A percentile compares a stretch with the other conserved stretches of the same genome.
These are phyloP conservation scores for Alouatta palliata DNA, from an alignment of 2,113 vertebrate species.

Conservation along the genomic window DNA sequence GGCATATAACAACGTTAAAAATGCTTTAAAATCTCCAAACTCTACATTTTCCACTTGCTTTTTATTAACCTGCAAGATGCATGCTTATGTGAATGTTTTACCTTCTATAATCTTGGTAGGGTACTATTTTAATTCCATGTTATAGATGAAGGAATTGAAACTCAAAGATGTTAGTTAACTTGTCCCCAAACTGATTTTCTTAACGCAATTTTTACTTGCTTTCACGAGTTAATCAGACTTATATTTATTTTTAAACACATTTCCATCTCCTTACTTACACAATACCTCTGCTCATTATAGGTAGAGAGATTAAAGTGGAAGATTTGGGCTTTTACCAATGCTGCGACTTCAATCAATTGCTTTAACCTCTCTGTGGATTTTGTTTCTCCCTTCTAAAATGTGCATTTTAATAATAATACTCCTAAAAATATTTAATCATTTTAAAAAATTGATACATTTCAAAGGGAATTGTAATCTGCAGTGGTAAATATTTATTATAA, in stretches of 20 bases:
- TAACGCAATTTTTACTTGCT: not conserved
- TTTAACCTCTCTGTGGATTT: not conserved
- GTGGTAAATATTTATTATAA: not conserved
- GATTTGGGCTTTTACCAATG: not conserved
- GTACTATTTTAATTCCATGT: not conserved
- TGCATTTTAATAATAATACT: not conserved
- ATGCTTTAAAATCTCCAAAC: not conserved
- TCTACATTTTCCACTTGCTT: not conserved
- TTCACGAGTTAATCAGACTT: conserved; percentile 35
- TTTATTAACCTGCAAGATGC: not conserved
- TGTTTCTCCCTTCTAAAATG: not conserved
- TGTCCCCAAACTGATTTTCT: not conserved
- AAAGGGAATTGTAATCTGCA: not conserved
- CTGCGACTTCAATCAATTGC: not conserved
- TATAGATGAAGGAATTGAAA: not conserved
- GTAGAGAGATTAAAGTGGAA: not conserved
- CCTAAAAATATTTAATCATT: not conserved
- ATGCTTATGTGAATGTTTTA: not conserved
- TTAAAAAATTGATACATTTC: not conserved
- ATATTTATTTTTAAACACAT: conserved; percentile 38
- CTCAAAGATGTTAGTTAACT: not conserved
- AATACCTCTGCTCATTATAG: not conserved
- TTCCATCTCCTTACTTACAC: not conserved
- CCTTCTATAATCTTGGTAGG: not conserved
- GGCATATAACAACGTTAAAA: not conserved